Conservation (phyloP, 2,888 invertebrate species). For the Eupithecia pulchellata region DNA sequence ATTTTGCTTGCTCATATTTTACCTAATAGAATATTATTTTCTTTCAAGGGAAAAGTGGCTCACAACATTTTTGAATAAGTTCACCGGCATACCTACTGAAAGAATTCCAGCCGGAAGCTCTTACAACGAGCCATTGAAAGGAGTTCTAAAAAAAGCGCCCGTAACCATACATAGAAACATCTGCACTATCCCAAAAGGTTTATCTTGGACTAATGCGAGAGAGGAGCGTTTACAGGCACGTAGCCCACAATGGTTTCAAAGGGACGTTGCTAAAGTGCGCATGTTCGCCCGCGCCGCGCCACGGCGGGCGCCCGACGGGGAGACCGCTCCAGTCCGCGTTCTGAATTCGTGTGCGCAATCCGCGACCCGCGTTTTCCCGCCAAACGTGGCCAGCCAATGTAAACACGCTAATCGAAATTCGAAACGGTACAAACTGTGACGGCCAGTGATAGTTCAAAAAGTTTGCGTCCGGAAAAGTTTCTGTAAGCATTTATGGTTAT, state of each 20-base stretch:
- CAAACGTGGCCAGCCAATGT: constrained; percentile 55
- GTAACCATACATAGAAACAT: constrained; percentile 38
- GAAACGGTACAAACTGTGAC: constrained; percentile 47
- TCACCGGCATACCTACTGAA: not conserved
- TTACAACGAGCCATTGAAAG: not conserved
- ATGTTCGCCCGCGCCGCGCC: constrained; percentile 70
- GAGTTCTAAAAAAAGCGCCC: constrained; percentile 1
- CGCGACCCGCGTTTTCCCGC: constrained; percentile 49
- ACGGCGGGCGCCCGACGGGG: constrained; percentile 53
- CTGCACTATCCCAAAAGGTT: constrained; percentile 65
- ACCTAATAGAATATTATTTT: not conserved
- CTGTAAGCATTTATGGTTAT: constrained; percentile 44
- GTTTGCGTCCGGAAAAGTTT: constrained; percentile 44
- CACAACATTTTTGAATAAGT: not conserved
- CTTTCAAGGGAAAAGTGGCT: not conserved
- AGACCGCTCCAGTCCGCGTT: constrained; percentile 69
- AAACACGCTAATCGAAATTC: constrained; percentile 58
- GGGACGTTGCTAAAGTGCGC: constrained; percentile 73
- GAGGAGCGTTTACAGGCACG: constrained; percentile 69
- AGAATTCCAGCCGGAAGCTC: not conserved
- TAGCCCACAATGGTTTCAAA: constrained; percentile 72
- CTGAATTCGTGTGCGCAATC: constrained; percentile 60
- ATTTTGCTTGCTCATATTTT: too few relatives aligned
- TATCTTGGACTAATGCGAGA: constrained; percentile 71
- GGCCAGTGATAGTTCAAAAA: constrained; percentile 57